Base-by-base conservation (phyloP, 2,888 invertebrate genomes). In the Diarsia brunnea region DNA sequence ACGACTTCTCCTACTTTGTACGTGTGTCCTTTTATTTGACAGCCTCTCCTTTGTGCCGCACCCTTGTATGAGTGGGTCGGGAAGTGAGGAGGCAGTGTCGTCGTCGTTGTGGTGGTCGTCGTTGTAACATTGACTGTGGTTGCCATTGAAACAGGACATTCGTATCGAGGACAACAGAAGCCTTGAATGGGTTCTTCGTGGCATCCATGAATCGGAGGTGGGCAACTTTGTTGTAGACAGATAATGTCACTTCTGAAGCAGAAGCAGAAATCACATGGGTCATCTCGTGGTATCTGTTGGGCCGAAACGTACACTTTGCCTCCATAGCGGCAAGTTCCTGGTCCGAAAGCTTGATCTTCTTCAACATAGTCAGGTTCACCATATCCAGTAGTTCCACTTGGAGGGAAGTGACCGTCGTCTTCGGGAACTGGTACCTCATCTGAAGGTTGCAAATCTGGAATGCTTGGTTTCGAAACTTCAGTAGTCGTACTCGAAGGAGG, bases 231-330 rank as follows among this genome's bases (percentile, higher is more conserved):
- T 95, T 99, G 99, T 85, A 99, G 97, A 90, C 99, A 99, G 91
- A 99, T 99, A 89, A 99, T 99, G 92, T 99, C 99, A 93, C 99
- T 98, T 94, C 99, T 97, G 97, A 99, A 99, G 97, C 99, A 99
- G 98, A 99, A 99, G 95, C 99, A 99, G 97, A 99, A 99, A 93
- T 99, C 99, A 93, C 99, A 99, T 43, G 99, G 99, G 96, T 99
- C 99, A 89, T 99, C 98, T 88, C 99, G 97, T 60, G 99, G 99
- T 90, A 99, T 99, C 96, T 99, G 99, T 95, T 99, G 99, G 2
- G 99, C 99, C 3, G 99, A 99, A 61, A 99, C 98, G 93, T 98
- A 99, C 67, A 99, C 98, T 95, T 98, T 98, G 89, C 99, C 99
- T 76, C 98, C 98, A 89, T 99, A 99, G 89, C 99, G 97, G 91